A percentile compares a stretch with the other conserved stretches of the same genome.
Conservation (phyloP, 2,113 vertebrate genomes). For the Deroptyus accipitrinus region DNA sequence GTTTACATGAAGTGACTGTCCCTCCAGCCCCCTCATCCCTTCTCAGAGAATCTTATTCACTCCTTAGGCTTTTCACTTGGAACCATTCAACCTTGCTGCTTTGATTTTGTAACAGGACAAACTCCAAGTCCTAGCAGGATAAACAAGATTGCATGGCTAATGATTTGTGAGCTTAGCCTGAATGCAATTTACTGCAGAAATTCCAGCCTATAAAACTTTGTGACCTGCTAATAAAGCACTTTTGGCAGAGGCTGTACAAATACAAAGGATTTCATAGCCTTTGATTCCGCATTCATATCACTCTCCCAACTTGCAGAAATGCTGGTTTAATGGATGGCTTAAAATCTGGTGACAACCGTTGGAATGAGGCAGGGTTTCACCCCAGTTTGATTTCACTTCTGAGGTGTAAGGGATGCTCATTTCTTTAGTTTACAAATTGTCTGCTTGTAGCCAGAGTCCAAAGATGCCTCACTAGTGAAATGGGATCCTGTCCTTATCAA, state of each 20-base stretch:
- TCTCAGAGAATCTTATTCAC: slow-evolving; percentile 20
- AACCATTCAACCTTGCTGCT: slow-evolving; percentile 66
- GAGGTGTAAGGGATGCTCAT: not conserved
- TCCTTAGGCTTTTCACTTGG: slow-evolving; percentile 53
- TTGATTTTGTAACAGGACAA: slow-evolving; percentile 79
- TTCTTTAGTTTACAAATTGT: not conserved
- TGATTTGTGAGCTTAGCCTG: slow-evolving; percentile 71
- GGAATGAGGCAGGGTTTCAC: not conserved
- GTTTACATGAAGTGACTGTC: not conserved
- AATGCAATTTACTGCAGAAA: slow-evolving; percentile 64
- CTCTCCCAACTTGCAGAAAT: slow-evolving; percentile 11
- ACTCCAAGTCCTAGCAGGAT: slow-evolving; percentile 74
- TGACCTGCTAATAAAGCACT: slow-evolving; percentile 63
- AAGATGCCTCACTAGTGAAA: not conserved
- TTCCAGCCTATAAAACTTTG: slow-evolving; percentile 60
- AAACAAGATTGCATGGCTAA: slow-evolving; percentile 76
- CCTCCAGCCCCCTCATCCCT: not conserved
- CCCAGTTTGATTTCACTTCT: not conserved
- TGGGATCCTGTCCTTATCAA: not conserved
- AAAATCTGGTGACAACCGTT: not conserved
- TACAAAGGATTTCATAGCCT: slow-evolving; percentile 33
- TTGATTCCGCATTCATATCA: slow-evolving; percentile 3
- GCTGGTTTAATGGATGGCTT: not conserved
- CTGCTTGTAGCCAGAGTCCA: not conserved
- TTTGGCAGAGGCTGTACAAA: slow-evolving; percentile 61